Percentiles rank a stretch among this genome's conserved stretches.
Evolutionary conservation across 2,113 vertebrate species (phyloP).

Genomic region (Mesoclemmys tuberculata): DNA sequence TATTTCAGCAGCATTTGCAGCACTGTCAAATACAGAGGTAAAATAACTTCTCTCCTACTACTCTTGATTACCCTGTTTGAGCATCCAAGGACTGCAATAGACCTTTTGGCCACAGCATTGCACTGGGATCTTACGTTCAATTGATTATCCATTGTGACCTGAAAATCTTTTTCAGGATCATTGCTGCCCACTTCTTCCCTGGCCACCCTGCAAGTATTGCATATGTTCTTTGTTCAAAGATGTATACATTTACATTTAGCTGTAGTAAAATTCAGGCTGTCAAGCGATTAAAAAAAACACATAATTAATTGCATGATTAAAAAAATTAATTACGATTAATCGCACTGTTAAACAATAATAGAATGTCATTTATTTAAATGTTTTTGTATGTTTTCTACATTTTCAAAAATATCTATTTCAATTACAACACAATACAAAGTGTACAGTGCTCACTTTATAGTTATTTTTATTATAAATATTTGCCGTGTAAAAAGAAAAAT

Average conservation of each 20-base stretch:
- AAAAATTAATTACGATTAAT: no score
- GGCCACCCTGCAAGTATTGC: not conserved
- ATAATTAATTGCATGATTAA: no score
- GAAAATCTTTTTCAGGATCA: not conserved
- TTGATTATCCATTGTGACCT: not conserved
- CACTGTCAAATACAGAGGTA: not conserved
- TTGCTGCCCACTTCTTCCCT: not conserved
- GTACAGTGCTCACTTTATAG: no score
- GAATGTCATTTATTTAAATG: no score
- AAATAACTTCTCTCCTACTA: not conserved
- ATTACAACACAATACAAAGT: no score
- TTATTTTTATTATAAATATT: no score
- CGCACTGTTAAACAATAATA: no score
- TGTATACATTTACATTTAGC: not conserved
- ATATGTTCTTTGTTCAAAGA: not conserved
- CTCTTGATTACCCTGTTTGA: not conserved
- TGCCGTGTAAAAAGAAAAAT: no score
- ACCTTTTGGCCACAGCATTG: not conserved
- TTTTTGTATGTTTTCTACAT: no score
- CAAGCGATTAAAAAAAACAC: no score
- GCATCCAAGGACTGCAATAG: not conserved
- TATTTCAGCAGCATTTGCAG: not conserved
- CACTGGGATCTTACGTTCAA: not conserved
- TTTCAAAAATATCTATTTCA: no score
- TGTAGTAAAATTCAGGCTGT: not conserved